These are phyloP conservation scores for Graptemys geographica DNA, from an alignment of 2,797 vertebrate species.

Conservation along the genomic window DNA sequence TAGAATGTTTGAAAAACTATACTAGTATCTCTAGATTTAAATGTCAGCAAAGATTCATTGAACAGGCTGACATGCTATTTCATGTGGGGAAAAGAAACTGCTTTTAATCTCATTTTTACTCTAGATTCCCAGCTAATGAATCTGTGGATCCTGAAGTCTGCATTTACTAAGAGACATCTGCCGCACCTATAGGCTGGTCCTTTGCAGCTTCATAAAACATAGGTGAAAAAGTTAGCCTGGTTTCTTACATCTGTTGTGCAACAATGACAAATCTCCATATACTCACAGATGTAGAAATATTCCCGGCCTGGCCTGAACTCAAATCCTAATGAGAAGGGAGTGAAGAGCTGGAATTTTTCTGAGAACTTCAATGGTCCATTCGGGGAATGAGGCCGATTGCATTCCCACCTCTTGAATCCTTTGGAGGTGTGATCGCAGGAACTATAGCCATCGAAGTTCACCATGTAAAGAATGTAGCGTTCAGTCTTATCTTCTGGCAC, in stretches of 20 bases:
- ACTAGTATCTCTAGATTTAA: conserved; percentile 65
- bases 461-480: conserved; percentile 98
- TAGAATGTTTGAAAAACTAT: conserved; percentile 53
- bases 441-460: conserved; percentile 98
- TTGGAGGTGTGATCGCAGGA: conserved; percentile 98
- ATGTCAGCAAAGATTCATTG: conserved; percentile 63
- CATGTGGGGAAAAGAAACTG: conserved; percentile 55
- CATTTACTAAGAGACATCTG: conserved; percentile 59
- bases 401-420: conserved; percentile 99
- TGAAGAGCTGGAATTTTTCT: conserved; percentile 99
- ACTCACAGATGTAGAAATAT: conserved; percentile 99
- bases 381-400: conserved; percentile 95
- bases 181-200: conserved; percentile 3
- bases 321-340: conserved; percentile 97
- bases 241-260: conserved; percentile 39
- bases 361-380: conserved; percentile 98
- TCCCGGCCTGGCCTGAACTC: conserved; percentile 98
- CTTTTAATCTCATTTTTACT: conserved; percentile 75
- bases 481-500: conserved; percentile 95
- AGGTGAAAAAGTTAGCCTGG: conserved; percentile 58
- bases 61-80: conserved; percentile 66
- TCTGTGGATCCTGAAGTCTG: conserved; percentile 50
- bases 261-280: conserved; percentile 61
- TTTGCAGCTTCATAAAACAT: conserved; percentile 37
- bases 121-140: conserved; percentile 65